Evolutionary conservation across 92 coral and sea anemone species (phyloP).

Genomic region (Umimayanthus kanabou): DNA sequence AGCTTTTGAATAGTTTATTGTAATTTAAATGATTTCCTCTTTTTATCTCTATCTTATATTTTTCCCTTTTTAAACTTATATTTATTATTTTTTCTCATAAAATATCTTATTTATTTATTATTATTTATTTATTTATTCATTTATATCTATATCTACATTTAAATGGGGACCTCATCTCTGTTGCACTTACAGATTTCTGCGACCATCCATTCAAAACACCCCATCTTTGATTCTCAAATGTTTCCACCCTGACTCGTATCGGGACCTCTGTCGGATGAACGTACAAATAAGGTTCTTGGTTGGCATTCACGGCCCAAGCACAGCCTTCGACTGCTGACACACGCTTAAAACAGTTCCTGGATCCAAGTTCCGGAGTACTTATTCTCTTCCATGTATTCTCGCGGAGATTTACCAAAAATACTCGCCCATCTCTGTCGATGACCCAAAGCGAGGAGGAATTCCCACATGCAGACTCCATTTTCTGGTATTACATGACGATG

Average conservation of each 20-base stretch:
- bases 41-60: too few relatives aligned
- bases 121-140: too few relatives aligned
- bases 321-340: slow-evolving; percentile 82
- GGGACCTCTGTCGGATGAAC: slow-evolving; percentile 87
- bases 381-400: slow-evolving; percentile 82
- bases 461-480: slow-evolving; percentile 15
- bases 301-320: slow-evolving; percentile 98
- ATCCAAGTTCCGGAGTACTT: slow-evolving; percentile 80
- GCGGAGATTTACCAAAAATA: slow-evolving; percentile 71
- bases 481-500: slow-evolving; percentile 17
- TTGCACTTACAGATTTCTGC: slow-evolving; percentile 71
- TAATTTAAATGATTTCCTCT: too few relatives aligned
- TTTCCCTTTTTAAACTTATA: too few relatives aligned
- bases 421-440: slow-evolving; percentile 85
- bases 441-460: slow-evolving; percentile 62
- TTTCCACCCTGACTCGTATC: slow-evolving; percentile 73
- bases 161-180: too few relatives aligned
- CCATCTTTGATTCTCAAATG: slow-evolving; percentile 97
- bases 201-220: slow-evolving; percentile 83
- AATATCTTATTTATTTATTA: too few relatives aligned
- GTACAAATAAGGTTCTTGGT: slow-evolving; percentile 84
- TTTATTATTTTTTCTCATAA: too few relatives aligned
- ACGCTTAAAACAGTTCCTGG: slow-evolving; percentile 91
- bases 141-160: too few relatives aligned
- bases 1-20: too few relatives aligned